phyloP scores from a whole-genome alignment of 2,797 vertebrate genomes.

The Leucoraja ocellata region DNA sequence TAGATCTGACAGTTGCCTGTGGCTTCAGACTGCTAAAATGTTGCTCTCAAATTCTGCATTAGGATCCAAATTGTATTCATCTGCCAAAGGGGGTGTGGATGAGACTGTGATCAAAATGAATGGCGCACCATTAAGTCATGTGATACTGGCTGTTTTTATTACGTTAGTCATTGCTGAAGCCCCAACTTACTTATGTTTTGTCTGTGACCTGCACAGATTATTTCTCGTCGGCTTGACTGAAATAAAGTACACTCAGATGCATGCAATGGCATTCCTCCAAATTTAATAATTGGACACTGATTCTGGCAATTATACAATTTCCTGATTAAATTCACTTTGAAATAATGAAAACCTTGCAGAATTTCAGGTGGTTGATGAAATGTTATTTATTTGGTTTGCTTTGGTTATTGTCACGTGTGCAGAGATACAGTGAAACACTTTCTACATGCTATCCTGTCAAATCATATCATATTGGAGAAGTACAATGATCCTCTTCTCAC shows the following conservation, averaged over 20 bases:
- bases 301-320: background rate
- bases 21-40: slow-evolving; percentile 80
- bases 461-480: no score
- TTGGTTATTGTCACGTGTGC: no score
- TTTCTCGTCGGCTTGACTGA: background rate
- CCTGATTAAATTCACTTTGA: background rate
- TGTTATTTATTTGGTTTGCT: background rate
- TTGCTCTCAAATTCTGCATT: slow-evolving; percentile 98
- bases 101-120: slow-evolving; percentile 52
- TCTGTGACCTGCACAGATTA: slow-evolving; percentile 16
- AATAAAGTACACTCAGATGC: background rate
- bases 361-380: background rate
- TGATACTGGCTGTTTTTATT: slow-evolving; percentile 22
- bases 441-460: no score
- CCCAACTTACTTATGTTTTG: slow-evolving; percentile 18
- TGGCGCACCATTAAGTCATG: slow-evolving; percentile 32
- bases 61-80: slow-evolving; percentile 86
- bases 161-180: slow-evolving; percentile 5
- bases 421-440: no score
- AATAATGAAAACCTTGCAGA: background rate
- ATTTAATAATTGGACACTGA: slow-evolving; percentile 22
- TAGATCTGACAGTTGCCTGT: slow-evolving; percentile 87
- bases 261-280: slow-evolving; percentile 14
- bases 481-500: no score
- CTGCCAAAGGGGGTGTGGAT: slow-evolving; percentile 80